A percentile compares a stretch with the other conserved stretches of the same genome.
Evolutionary conservation across 2,797 vertebrate genomes (phyloP).

Genomic region (Toxotes lorentzi): DNA sequence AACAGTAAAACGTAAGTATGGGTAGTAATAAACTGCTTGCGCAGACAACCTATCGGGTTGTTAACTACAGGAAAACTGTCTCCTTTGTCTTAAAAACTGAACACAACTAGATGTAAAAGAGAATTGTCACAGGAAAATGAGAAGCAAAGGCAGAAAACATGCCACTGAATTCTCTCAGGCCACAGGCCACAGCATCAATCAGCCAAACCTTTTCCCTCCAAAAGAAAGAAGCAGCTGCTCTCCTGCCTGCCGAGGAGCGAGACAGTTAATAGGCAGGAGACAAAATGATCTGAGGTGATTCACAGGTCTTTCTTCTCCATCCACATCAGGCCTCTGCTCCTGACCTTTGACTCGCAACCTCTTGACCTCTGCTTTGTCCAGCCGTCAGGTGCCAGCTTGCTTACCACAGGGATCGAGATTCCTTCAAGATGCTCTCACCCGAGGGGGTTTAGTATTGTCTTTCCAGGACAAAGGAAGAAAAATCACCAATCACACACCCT

Average conservation of each 20-base stretch:
- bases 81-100: neutral
- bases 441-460: conserved; percentile 56
- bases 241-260: conserved; percentile 6
- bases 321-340: conserved; percentile 55
- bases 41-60: neutral
- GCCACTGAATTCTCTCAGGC: neutral
- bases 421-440: conserved; percentile 65
- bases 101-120: neutral
- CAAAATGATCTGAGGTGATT: conserved; percentile 58
- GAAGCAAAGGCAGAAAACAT: neutral
- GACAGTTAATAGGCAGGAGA: conserved; percentile 50
- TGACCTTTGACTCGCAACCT: conserved; percentile 73
- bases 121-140: neutral
- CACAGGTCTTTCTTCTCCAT: conserved; percentile 48
- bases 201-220: neutral
- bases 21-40: too few relatives aligned
- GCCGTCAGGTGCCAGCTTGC: conserved; percentile 77
- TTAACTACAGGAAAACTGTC: neutral
- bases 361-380: conserved; percentile 74
- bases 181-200: conserved; percentile 17
- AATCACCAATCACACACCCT: conserved; percentile 21
- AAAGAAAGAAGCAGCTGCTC: conserved; percentile 44
- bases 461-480: conserved; percentile 54
- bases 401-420: conserved; percentile 65
- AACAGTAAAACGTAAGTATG: neutral